A percentile compares a stretch with the other conserved stretches of the same genome.
These are phyloP conservation scores for Aethina tumida DNA, from an alignment of 1,140 invertebrate species.

Conservation along the genomic window DNA sequence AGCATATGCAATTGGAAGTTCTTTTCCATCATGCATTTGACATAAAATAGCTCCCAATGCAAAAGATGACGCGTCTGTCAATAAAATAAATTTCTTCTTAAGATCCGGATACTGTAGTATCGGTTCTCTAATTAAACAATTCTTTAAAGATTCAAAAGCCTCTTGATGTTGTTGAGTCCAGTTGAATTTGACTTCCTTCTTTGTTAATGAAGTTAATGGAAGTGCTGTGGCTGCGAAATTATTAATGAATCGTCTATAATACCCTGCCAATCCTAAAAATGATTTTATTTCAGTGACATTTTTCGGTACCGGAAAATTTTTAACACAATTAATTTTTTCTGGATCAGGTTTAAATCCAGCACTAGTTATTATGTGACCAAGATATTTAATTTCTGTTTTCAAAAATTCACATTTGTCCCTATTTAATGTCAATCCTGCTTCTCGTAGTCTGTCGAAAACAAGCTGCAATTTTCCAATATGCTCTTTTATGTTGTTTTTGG, in stretches of 20 bases:
- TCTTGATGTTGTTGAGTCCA: too few relatives aligned
- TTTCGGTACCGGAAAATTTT: slow-evolving; percentile 21
- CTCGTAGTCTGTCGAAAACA: slow-evolving; percentile 24
- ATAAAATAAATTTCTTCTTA: slow-evolving; percentile 24
- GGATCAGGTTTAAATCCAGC: slow-evolving; percentile 14
- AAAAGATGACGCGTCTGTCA: slow-evolving; percentile 17
- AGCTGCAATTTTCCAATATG: slow-evolving; percentile 24
- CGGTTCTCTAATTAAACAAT: too few relatives aligned
- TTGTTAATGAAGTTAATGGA: too few relatives aligned
- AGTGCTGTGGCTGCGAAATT: too few relatives aligned
- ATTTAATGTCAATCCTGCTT: slow-evolving; percentile 35
- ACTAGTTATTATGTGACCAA: slow-evolving; percentile 30
- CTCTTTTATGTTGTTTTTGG: slow-evolving; percentile 13
- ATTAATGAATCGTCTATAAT: too few relatives aligned
- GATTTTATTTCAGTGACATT: slow-evolving; percentile 23
- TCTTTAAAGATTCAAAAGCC: too few relatives aligned
- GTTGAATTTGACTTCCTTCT: too few relatives aligned
- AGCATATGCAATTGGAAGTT: slow-evolving; percentile 8
- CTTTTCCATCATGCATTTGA: slow-evolving; percentile 9
- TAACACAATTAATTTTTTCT: slow-evolving; percentile 20
- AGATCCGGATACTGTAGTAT: too few relatives aligned
- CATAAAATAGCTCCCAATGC: slow-evolving; percentile 20
- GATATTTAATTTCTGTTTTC: slow-evolving; percentile 32
- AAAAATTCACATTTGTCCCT: slow-evolving; percentile 38
- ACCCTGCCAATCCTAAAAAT: slow-evolving; percentile 22